Evolutionary conservation across 2,888 invertebrate genomes (phyloP).

Genomic region (Amphipoea oculea): DNA sequence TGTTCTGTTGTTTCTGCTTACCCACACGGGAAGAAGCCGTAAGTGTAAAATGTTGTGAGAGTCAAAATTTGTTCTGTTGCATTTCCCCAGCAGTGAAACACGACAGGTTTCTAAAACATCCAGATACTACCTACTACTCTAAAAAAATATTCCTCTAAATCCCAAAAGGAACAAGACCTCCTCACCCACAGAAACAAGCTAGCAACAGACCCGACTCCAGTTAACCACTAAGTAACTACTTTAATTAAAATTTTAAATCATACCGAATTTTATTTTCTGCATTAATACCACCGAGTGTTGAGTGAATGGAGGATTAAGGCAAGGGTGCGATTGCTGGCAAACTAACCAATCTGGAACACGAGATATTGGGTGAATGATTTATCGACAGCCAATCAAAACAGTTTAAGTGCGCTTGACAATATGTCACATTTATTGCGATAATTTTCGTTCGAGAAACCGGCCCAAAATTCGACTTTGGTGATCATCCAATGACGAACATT

Average conservation of each 20-base stretch:
- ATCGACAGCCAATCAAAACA: too few relatives aligned
- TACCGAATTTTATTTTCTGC: constrained; percentile 49
- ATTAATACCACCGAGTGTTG: constrained; percentile 16
- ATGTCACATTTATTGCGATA: too few relatives aligned
- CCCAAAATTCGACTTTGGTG: neutral
- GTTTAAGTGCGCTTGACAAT: too few relatives aligned
- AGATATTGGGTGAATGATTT: neutral
- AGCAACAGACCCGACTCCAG: constrained; percentile 10
- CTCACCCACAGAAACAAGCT: constrained; percentile 14
- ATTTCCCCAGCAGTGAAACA: too few relatives aligned
- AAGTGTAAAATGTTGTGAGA: too few relatives aligned
- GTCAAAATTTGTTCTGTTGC: too few relatives aligned
- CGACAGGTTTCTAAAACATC: too few relatives aligned
- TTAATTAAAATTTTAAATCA: constrained; percentile 63
- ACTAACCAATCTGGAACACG: neutral
- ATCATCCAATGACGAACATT: neutral
- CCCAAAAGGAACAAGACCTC: constrained; percentile 11
- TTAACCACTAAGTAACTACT: constrained; percentile 50
- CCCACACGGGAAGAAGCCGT: too few relatives aligned
- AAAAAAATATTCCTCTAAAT: neutral
- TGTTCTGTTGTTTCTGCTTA: too few relatives aligned
- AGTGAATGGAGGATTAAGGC: constrained; percentile 26
- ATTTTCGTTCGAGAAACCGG: too few relatives aligned
- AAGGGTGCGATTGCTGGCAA: neutral
- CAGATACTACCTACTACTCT: neutral